These are phyloP conservation scores for Percina caprodes DNA, from an alignment of 2,113 vertebrate species.

Conservation along the genomic window DNA sequence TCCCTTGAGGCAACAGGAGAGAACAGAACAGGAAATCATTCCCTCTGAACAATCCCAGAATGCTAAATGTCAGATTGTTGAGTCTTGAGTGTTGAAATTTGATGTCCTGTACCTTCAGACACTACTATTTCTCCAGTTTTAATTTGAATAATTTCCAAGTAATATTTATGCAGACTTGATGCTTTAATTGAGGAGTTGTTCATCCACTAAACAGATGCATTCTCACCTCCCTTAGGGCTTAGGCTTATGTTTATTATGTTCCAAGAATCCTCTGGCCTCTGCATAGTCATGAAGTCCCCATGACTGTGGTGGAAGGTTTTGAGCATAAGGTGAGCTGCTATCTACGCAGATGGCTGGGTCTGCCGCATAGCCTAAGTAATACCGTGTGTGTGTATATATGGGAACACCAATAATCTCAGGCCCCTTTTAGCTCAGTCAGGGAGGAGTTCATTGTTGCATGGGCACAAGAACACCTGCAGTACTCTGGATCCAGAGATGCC, in stretches of 20 bases:
- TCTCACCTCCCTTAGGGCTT: conserved; percentile 13
- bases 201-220: background rate
- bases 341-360: too few relatives aligned
- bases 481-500: too few relatives aligned
- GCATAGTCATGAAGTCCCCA: too few relatives aligned
- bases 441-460: too few relatives aligned
- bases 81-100: conserved; percentile 5
- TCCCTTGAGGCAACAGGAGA: conserved; percentile 14
- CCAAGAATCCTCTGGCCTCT: too few relatives aligned
- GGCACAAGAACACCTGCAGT: too few relatives aligned
- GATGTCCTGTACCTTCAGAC: background rate
- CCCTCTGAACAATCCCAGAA: conserved; percentile 5
- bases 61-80: conserved; percentile 18
- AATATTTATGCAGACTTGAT: conserved; percentile 1
- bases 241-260: background rate
- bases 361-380: too few relatives aligned
- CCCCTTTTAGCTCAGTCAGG: too few relatives aligned
- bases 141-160: background rate
- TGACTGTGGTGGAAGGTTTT: too few relatives aligned
- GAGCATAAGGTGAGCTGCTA: too few relatives aligned
- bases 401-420: too few relatives aligned
- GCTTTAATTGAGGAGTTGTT: background rate
- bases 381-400: too few relatives aligned
- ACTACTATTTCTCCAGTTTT: background rate
- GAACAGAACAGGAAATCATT: conserved; percentile 9